Evolutionary conservation across 2,888 invertebrate genomes (phyloP), one percentile per base, ranked within the genome.

Genomic region (Galerucella nymphaeae): DNA sequence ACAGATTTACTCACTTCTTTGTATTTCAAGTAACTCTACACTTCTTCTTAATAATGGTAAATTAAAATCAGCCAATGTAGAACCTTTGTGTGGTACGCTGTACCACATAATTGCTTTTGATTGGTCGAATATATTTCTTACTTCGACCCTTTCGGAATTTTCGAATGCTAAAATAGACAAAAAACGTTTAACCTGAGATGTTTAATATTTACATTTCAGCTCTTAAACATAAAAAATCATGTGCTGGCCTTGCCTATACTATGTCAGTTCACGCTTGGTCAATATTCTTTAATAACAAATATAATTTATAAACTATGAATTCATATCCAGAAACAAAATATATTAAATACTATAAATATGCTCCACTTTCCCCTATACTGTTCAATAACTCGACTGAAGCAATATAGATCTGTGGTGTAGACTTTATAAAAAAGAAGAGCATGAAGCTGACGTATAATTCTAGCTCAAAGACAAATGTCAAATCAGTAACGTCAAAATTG

Each of bases 61-160:
- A 80, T 92, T 92, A 75, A 93, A 90, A 78, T 92, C 91, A 0
- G 94, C 95, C 66, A 96, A 88, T 23, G 92, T 90, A 0, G 96
- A 94, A 1, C 96, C 96, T 16, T 91, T 89, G 86, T 96, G 96
- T 0, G 96, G 96, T 9, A 95, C 95, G 57, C 95, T 94, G 86
- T 94, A 96, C 86, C 96, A 95, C 87, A 96, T 90, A 75, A 94
- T 91, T 0, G 91, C 92, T 6, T 88, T 87, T 9, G 92, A 91
- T 41, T 88, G 87, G 0, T 84, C 79, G 88, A 90, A 92, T 0
- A 93, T 84, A 1, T 87, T 86, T 8, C 83, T 83, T 66, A 87
- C 83, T 59, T 87, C 83, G 9, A 86, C 78, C 4, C 77, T 66
- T 53, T 85, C 82, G 0, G 89, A 87, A 62, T 88, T 87, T 78